Base-by-base conservation (phyloP, 1,140 invertebrate genomes). In the Lamellibrachia luymesi region DNA sequence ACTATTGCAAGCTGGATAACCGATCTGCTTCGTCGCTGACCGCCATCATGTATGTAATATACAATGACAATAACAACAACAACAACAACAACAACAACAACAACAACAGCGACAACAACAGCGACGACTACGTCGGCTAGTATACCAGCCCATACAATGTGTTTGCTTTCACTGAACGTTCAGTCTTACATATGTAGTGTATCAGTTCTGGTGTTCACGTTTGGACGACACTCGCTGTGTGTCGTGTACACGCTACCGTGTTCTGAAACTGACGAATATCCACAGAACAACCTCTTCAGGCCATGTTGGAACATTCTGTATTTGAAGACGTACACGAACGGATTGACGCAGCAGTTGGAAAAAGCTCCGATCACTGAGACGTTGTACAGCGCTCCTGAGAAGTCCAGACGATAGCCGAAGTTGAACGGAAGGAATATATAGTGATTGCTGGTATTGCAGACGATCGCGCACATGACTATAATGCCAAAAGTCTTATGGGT, bases 321-420 rank as follows among this genome's bases (percentile, higher is more conserved):
- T 38, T 93, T 91, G 5, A 91, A n/a, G n/a, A 38, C 90, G 50
- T 93, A 93, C 2, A 93, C 49, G 90, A 93, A 91, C 7, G 93
- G 93, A 64, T 93, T 93, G 50, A 93, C 50, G 51, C 93, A 93
- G 90, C 90, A 93, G 50, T 91, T 93, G 50, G n/a, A 8, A 50
- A 93, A 93, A 25, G 89, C 80, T 10, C 52, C 92, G 27, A 93
- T 56, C 52, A 93, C 92, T 10, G 52, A 51, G 64, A 93, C 27
- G 49, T 93, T 52, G 27, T 93, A 93, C 52, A 93, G 89, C 5
- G 27, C 38, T 7, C 89, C 89, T 2, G 27, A 90, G 89, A 93
- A 90, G 38, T 49, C 51, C 17, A 92, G 27, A 92, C 10, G 6
- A 38, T 89, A 93, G 89, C 92, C 89, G 56, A 93, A 80, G 27